A percentile compares a stretch with the other conserved stretches of the same genome.
phyloP scores from a whole-genome alignment of 2,113 vertebrate species.

The Saccopteryx bilineata region DNA sequence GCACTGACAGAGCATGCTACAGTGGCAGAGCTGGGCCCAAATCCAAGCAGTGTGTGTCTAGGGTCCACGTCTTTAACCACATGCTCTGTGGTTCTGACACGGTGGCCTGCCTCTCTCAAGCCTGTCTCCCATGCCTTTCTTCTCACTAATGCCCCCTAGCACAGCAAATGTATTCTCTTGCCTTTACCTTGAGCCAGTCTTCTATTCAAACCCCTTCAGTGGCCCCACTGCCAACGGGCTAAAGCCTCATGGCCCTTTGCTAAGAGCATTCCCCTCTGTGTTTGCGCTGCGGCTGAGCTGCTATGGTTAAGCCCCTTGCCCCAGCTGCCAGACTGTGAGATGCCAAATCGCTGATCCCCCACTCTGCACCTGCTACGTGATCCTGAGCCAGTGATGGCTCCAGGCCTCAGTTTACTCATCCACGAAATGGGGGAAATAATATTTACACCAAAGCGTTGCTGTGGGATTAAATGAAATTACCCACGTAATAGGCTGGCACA shows the following conservation, averaged over 20 bases:
- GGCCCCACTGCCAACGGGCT: background rate
- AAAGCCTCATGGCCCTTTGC: background rate
- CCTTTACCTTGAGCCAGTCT: background rate
- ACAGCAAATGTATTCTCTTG: too few relatives aligned
- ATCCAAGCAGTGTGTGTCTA: background rate
- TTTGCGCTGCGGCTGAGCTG: background rate
- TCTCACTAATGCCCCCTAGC: background rate
- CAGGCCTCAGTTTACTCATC: conserved; percentile 4
- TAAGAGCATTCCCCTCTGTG: background rate
- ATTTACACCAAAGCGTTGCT: background rate
- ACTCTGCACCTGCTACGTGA: background rate
- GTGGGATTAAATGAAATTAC: background rate
- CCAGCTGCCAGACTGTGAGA: background rate
- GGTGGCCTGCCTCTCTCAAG: background rate
- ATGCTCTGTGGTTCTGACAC: background rate
- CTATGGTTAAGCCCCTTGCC: background rate
- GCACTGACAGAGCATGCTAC: accelerated
- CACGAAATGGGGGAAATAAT: background rate
- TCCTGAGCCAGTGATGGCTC: background rate
- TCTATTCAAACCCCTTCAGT: background rate
- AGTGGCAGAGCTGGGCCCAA: background rate
- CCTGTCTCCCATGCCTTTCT: background rate
- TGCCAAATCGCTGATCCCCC: background rate
- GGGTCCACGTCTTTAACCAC: background rate
- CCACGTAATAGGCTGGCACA: background rate